A percentile compares a stretch with the other conserved stretches of the same genome.
phyloP scores from a whole-genome alignment of 1,140 invertebrate species.

The Geopemphigus sp. region DNA sequence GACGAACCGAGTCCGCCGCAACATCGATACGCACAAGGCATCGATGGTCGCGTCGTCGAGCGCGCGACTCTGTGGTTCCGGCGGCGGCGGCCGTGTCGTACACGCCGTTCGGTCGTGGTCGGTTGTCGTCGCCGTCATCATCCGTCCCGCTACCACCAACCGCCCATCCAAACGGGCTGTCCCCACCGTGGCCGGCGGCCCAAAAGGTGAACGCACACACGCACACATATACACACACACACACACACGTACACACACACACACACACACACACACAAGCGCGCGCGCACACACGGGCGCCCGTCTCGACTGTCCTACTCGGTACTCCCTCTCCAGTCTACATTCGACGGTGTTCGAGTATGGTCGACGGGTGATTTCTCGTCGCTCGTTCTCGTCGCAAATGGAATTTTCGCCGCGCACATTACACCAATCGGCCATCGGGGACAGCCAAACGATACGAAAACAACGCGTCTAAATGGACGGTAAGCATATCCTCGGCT shows the following conservation, averaged over 20 bases:
- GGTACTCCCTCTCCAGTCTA: conserved; percentile 26
- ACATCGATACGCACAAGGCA: not conserved
- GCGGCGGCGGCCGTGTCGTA: not conserved
- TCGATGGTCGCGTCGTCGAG: conserved; percentile 2
- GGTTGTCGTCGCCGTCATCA: not conserved
- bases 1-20: not conserved
- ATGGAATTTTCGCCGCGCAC: conserved; percentile 43
- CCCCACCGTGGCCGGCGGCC: not conserved
- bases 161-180: too few relatives aligned
- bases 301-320: not conserved
- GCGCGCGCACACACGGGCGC: conserved; percentile 6
- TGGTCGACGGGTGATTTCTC: not conserved
- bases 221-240: not conserved
- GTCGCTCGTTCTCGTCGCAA: conserved; percentile 23
- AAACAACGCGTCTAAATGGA: conserved; percentile 39
- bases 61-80: not conserved
- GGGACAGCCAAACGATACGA: conserved; percentile 12
- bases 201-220: conserved; percentile 31
- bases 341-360: conserved; percentile 35
- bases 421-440: conserved; percentile 22
- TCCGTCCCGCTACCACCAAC: not conserved
- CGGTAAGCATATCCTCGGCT: conserved; percentile 1
- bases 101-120: not conserved
- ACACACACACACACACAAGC: conserved; percentile 17
- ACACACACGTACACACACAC: conserved; percentile 1